A percentile compares a stretch with the other conserved stretches of the same genome.
Conservation (phyloP, 2,888 invertebrate genomes). For the Bombylius discolor region DNA sequence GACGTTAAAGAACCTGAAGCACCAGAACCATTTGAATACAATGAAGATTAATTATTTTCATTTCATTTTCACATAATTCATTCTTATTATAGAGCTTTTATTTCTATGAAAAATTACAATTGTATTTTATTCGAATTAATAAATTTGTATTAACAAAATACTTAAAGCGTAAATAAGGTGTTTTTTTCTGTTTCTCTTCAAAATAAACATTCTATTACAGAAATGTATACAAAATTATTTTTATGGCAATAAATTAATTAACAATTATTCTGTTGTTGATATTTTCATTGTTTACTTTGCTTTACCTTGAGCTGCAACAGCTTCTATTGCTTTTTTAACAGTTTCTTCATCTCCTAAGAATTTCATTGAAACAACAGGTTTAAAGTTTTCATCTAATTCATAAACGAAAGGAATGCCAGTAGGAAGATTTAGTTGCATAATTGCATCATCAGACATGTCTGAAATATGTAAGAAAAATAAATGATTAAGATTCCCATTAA, state of each 20-base stretch:
- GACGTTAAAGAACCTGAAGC: slow-evolving; percentile 95
- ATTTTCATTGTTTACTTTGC: neutral
- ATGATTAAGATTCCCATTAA: no score
- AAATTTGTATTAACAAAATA: no score
- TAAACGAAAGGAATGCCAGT: slow-evolving; percentile 75
- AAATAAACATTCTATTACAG: no score
- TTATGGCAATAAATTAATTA: no score
- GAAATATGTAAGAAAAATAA: slow-evolving; percentile 12
- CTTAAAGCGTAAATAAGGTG: no score
- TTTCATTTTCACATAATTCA: no score
- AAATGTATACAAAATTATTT: no score
- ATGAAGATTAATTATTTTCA: slow-evolving; percentile 40
- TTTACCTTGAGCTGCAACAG: slow-evolving; percentile 69
- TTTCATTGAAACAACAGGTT: slow-evolving; percentile 61
- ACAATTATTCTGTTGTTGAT: no score
- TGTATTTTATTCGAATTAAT: no score
- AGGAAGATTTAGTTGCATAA: slow-evolving; percentile 66
- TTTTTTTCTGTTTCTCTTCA: no score
- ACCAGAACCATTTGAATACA: slow-evolving; percentile 94
- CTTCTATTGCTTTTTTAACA: slow-evolving; percentile 65
- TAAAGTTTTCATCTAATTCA: slow-evolving; percentile 61
- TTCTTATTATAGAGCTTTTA: no score
- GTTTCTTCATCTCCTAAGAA: slow-evolving; percentile 73
- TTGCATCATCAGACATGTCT: slow-evolving; percentile 61
- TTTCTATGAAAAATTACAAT: no score